These are phyloP conservation scores for Oenanthe oenanthe DNA, from an alignment of 2,113 vertebrate species.

Conservation along the genomic window DNA sequence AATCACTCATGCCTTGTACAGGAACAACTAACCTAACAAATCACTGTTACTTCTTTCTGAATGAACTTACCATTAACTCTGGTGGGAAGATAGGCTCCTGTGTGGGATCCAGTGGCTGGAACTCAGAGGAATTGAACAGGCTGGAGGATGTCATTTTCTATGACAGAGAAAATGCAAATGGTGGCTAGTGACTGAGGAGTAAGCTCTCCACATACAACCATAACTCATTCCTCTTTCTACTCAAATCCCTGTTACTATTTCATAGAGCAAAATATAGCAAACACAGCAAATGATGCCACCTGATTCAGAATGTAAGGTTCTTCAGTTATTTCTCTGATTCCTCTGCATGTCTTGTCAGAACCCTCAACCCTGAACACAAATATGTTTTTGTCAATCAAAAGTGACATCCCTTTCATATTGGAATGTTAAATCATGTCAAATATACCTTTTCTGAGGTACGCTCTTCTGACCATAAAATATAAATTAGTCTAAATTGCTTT, in stretches of 20 bases:
- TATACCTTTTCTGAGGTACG: neutral
- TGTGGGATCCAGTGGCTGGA: conserved; percentile 89
- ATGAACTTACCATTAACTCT: conserved; percentile 84
- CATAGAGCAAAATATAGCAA: neutral
- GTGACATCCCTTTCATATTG: neutral
- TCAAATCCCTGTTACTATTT: neutral
- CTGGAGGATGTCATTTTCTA: conserved; percentile 68
- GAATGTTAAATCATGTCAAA: neutral
- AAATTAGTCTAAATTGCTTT: neutral
- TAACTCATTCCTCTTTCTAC: neutral
- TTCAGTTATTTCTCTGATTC: neutral
- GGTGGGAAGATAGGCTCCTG: conserved; percentile 97
- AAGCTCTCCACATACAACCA: neutral
- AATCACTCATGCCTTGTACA: neutral
- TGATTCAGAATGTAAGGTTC: neutral
- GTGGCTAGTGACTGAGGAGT: neutral
- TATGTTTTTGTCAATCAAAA: neutral
- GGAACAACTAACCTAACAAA: neutral
- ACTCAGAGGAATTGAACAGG: conserved; percentile 82
- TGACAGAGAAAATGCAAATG: neutral
- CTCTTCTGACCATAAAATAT: neutral
- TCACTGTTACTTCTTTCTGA: neutral
- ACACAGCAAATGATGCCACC: neutral
- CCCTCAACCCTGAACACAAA: neutral
- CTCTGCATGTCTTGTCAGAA: neutral